Base-by-base conservation (phyloP, 2,888 invertebrate genomes). In the Antheraea assamensis region DNA sequence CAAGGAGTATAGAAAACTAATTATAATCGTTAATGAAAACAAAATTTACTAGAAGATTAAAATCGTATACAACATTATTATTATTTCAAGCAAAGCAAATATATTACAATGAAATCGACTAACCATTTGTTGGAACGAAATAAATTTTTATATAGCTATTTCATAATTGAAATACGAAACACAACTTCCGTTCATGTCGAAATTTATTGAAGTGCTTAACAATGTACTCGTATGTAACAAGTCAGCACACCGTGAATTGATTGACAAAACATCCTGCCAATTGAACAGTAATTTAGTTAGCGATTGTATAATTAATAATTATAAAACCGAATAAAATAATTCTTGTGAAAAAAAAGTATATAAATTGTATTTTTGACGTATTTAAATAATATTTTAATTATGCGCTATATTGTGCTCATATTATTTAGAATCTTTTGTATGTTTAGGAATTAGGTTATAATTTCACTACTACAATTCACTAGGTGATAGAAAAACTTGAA, bases 201-300 rank as follows among this genome's bases (percentile, higher is more conserved):
- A 75, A 76, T 72, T 66, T 66, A 76, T 71, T 71, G 72, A 52
- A 71, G 73, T 73, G 49, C 64, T 71, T 72, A 72, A 75, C 74
- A 75, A 76, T 75, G 75, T 74, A 74, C 42, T 42, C 42, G 42
- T 13, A 42, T 73, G 64, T 61, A 75, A 73, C 73, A 72, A 70
- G 61, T 52, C 35, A 61, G 68, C 49, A 55, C 58, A 58, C 70
- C 72, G 72, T 42, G 71, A 47, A 77, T 78, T 80, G 78, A 80
- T 82, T 83, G 77, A 78, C 78, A 78, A 83, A 82, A 85, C 82
- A 82, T 85, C 83, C 81, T 81, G 78, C 76, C 79, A 79, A 80
- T 78, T 76, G 77, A 74, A 75, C 75, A 76, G 75, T 72, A 78
- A 78, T 77, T 73, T 70, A 74, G 66, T 73, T 74, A 71, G 71